These are phyloP conservation scores for Oncorhynchus clarkii DNA, from an alignment of 2,113 vertebrate species.

Conservation along the genomic window DNA sequence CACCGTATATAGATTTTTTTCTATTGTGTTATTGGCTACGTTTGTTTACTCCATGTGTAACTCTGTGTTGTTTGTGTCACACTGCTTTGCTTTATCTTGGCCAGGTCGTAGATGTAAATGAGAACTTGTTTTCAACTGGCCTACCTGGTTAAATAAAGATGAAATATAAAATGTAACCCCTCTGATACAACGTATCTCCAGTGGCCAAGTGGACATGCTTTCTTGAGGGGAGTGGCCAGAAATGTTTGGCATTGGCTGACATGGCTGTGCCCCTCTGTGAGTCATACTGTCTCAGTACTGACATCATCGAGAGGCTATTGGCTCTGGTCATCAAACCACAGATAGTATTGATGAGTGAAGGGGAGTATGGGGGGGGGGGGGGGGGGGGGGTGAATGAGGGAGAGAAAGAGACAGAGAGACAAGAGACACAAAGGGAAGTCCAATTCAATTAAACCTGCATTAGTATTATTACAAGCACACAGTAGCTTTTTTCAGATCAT, in stretches of 20 bases:
- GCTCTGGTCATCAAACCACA: constrained; percentile 40
- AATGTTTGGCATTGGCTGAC: constrained; percentile 51
- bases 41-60: no score
- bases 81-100: no score
- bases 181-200: not conserved
- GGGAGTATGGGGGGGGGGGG: no score
- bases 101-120: no score
- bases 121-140: no score
- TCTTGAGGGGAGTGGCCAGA: constrained; percentile 18
- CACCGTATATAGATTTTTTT: no score
- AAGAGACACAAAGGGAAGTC: constrained; percentile 16
- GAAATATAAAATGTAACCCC: constrained; percentile 22
- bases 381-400: no score
- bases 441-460: constrained; percentile 31
- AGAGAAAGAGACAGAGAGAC: no score
- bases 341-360: constrained; percentile 27
- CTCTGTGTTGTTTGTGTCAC: no score
- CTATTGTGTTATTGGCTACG: no score
- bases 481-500: constrained; percentile 24
- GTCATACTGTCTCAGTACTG: constrained; percentile 40
- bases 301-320: constrained; percentile 35
- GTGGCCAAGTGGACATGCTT: constrained; percentile 38
- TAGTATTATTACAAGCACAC: not conserved
- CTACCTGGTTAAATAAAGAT: no score
- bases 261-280: constrained; percentile 44